Conservation (phyloP, 2,797 vertebrate species). For the Varecia variegata region DNA sequence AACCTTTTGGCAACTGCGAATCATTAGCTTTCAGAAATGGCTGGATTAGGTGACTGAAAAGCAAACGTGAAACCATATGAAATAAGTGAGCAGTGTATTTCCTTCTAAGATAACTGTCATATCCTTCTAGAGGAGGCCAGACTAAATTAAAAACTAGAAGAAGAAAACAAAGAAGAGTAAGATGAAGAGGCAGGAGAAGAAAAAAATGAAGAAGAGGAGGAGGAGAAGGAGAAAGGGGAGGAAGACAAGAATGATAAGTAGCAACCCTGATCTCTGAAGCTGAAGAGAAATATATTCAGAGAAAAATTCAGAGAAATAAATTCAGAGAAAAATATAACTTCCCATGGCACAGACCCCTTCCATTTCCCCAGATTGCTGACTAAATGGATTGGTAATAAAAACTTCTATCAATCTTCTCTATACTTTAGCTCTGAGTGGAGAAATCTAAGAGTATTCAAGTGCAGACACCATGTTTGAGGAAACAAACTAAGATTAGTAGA, state of each 20-base stretch:
- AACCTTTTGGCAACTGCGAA: not conserved
- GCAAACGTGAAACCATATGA: not conserved
- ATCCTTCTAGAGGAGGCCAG: not conserved
- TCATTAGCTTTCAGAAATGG: not conserved
- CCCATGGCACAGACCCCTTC: not conserved
- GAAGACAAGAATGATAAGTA: too few species aligned
- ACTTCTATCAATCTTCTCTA: not conserved
- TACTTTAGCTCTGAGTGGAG: not conserved
- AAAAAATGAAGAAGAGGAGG: too few species aligned
- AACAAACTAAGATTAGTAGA: not conserved
- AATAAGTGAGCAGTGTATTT: not conserved
- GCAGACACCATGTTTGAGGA: not conserved
- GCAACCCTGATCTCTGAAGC: not conserved
- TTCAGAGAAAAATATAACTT: not conserved
- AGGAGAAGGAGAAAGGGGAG: fast-evolving
- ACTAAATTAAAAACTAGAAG: not conserved
- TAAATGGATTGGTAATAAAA: not conserved
- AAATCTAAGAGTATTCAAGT: not conserved
- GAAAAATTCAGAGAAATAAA: not conserved
- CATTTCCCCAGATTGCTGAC: not conserved
- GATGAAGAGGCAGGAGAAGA: fast-evolving
- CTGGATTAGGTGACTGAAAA: not conserved
- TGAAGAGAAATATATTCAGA: not conserved
- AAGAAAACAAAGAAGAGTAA: not conserved
- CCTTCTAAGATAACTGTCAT: not conserved